phyloP scores from a whole-genome alignment of 2,113 vertebrate species.

The Clinocottus analis region DNA sequence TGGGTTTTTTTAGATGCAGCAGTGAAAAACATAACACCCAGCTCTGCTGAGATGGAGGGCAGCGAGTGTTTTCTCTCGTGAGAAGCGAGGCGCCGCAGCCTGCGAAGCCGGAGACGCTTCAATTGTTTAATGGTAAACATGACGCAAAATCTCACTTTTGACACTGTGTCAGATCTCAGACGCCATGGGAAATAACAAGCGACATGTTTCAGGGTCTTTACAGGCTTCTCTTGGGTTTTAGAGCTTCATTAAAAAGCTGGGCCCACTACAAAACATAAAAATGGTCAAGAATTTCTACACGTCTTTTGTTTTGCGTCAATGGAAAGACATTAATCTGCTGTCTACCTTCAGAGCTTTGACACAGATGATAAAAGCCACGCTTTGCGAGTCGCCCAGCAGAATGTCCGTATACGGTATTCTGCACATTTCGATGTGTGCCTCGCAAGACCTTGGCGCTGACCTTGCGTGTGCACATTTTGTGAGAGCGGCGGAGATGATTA shows the following conservation, averaged over 20 bases:
- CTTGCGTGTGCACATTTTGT: slow-evolving; percentile 20
- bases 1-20: slow-evolving; percentile 42
- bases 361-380: slow-evolving; percentile 36
- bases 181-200: slow-evolving; percentile 8
- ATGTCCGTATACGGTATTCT: background rate
- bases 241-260: slow-evolving; percentile 26
- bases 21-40: slow-evolving; percentile 14
- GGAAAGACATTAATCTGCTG: slow-evolving; percentile 26
- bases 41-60: slow-evolving; percentile 33
- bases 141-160: slow-evolving; percentile 48
- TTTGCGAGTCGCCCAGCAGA: background rate
- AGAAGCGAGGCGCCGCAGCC: slow-evolving; percentile 35
- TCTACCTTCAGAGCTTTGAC: slow-evolving; percentile 38
- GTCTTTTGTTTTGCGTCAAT: slow-evolving; percentile 5
- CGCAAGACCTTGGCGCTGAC: slow-evolving; percentile 28
- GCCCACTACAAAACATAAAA: background rate
- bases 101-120: slow-evolving; percentile 39
- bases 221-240: background rate
- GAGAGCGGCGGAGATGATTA: slow-evolving; percentile 53
- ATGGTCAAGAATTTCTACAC: slow-evolving; percentile 23
- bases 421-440: background rate
- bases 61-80: slow-evolving; percentile 20
- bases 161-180: slow-evolving; percentile 52
- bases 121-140: slow-evolving; percentile 55
- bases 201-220: background rate